A percentile compares a stretch with the other conserved stretches of the same genome.
phyloP scores from a whole-genome alignment of 1,140 invertebrate genomes.

The Nasonia giraulti region DNA sequence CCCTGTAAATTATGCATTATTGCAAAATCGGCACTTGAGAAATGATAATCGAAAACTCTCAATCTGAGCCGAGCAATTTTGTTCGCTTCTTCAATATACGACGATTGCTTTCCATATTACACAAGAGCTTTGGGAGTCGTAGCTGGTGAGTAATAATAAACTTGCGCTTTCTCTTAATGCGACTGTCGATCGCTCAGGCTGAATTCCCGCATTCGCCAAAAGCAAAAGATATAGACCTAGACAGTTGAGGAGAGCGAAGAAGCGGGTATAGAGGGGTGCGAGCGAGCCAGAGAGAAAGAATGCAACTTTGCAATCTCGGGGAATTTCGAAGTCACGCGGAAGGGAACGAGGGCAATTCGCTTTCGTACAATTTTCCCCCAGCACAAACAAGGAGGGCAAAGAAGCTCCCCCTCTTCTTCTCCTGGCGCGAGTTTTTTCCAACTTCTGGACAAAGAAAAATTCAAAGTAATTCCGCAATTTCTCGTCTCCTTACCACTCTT shows the following conservation, averaged over 20 bases:
- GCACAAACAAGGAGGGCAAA: slow-evolving; percentile 50
- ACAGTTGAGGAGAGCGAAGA: neutral
- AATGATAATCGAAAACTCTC: no score
- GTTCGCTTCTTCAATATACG: no score
- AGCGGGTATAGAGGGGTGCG: neutral
- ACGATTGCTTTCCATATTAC: no score
- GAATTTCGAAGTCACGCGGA: slow-evolving; percentile 46
- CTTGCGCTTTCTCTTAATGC: slow-evolving; percentile 9
- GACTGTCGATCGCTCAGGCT: slow-evolving; percentile 25
- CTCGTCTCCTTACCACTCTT: slow-evolving; percentile 48
- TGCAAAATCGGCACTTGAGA: no score
- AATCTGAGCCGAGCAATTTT: no score
- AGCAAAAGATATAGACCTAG: neutral
- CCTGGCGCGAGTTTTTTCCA: slow-evolving; percentile 28
- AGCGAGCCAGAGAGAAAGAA: neutral
- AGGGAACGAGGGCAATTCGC: slow-evolving; percentile 44
- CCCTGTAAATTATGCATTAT: no score
- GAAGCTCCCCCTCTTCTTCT: slow-evolving; percentile 38
- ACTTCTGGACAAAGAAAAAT: slow-evolving; percentile 47
- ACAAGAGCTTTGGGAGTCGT: neutral
- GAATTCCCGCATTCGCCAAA: neutral
- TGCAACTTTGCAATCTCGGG: slow-evolving; percentile 33
- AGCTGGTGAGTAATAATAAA: slow-evolving; percentile 4
- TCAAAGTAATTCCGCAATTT: slow-evolving; percentile 55
- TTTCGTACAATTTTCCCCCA: slow-evolving; percentile 42